Conservation (phyloP, 2,888 invertebrate genomes). For the Pandemis corylana region DNA sequence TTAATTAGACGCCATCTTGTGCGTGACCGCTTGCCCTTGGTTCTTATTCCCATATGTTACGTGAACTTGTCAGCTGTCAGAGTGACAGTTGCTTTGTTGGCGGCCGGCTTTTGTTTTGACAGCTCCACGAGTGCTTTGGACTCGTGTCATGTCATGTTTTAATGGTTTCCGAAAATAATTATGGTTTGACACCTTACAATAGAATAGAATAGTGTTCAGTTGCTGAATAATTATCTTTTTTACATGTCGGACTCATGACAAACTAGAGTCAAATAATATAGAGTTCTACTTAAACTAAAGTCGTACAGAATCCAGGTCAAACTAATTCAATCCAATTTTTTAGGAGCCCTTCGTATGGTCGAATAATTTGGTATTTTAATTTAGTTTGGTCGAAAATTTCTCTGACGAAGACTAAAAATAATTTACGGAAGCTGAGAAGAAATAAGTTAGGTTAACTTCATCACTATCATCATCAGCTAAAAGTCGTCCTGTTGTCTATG, state of each 20-base stretch:
- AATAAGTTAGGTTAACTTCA: too few species aligned
- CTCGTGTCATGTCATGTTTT: constrained; percentile 17
- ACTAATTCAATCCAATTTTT: neutral
- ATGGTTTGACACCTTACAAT: neutral
- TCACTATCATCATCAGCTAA: too few species aligned
- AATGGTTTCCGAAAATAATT: constrained; percentile 11
- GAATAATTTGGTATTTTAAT: too few species aligned
- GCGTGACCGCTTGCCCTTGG: constrained; percentile 42
- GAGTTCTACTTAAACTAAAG: too few species aligned
- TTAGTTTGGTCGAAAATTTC: too few species aligned
- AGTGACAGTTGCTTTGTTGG: constrained; percentile 26
- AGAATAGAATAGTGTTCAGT: neutral
- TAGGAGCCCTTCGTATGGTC: too few species aligned
- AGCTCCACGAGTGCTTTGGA: constrained; percentile 9
- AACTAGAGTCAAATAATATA: too few species aligned
- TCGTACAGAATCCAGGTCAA: neutral
- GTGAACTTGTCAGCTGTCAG: constrained; percentile 40
- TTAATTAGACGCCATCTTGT: constrained; percentile 34
- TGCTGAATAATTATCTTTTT: neutral
- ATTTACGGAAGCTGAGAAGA: too few species aligned
- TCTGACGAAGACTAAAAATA: too few species aligned
- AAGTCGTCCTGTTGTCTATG: too few species aligned
- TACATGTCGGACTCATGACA: neutral
- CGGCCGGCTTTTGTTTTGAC: constrained; percentile 37
- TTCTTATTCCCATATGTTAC: constrained; percentile 41